phyloP scores from a whole-genome alignment of 1,140 invertebrate genomes.

The Drosophila leontia region DNA sequence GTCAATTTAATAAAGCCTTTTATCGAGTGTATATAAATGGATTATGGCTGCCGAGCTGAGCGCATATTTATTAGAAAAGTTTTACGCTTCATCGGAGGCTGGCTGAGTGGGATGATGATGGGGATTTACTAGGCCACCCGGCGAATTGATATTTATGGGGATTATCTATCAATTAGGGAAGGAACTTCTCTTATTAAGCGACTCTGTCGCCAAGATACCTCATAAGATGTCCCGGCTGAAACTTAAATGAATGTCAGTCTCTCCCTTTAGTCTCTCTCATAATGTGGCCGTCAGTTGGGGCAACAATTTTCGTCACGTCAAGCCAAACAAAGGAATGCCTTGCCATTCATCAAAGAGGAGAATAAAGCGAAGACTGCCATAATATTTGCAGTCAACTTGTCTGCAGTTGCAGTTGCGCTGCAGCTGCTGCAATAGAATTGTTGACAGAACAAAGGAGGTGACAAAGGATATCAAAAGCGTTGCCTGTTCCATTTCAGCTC shows the following conservation, averaged over 20 bases:
- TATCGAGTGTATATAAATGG: slow-evolving; percentile 68
- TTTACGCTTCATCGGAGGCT: slow-evolving; percentile 26
- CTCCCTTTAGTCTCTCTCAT: slow-evolving; percentile 8
- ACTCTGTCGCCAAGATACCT: slow-evolving; percentile 11
- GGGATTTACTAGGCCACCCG: slow-evolving; percentile 4
- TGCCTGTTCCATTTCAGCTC: slow-evolving; percentile 20
- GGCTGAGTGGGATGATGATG: slow-evolving; percentile 5
- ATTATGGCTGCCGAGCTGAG: slow-evolving; percentile 46
- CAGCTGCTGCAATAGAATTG: slow-evolving; percentile 42
- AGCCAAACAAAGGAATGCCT: slow-evolving; percentile 38
- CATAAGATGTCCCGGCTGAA: slow-evolving; percentile 10
- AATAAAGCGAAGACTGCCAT: slow-evolving; percentile 31
- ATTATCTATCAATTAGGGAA: slow-evolving; percentile 64
- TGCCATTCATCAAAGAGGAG: slow-evolving; percentile 38
- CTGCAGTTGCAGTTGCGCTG: slow-evolving; percentile 36
- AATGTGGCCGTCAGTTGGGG: slow-evolving; percentile 41
- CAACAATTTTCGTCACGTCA: slow-evolving; percentile 58
- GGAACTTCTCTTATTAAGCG: slow-evolving; percentile 29
- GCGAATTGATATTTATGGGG: slow-evolving; percentile 50
- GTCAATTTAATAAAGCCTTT: slow-evolving; percentile 75
- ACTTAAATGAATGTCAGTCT: slow-evolving; percentile 30
- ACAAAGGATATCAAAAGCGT: slow-evolving; percentile 33
- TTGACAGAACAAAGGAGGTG: slow-evolving; percentile 62
- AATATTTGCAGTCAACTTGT: slow-evolving; percentile 64
- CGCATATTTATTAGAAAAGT: slow-evolving; percentile 71